A percentile compares a stretch with the other conserved stretches of the same genome.
Conservation (phyloP, 2,113 vertebrate genomes). For the Ivindomyrus marchei region DNA sequence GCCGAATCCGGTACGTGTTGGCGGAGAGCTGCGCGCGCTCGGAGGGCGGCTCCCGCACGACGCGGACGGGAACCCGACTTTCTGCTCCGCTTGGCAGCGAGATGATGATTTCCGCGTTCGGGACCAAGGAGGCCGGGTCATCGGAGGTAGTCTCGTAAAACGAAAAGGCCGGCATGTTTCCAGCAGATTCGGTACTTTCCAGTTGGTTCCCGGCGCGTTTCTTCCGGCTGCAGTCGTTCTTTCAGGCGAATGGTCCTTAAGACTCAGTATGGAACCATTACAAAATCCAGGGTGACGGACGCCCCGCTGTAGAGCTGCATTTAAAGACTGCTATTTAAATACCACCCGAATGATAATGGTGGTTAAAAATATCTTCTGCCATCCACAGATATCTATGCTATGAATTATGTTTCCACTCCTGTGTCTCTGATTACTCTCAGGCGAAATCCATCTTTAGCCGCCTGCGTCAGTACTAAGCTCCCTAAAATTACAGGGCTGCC, state of each 20-base stretch:
- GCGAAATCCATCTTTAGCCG: constrained; percentile 38
- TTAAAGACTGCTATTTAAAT: constrained; percentile 74
- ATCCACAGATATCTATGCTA: constrained; percentile 52
- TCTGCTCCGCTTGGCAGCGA: constrained; percentile 63
- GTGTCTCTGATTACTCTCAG: constrained; percentile 35
- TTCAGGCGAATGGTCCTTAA: not conserved
- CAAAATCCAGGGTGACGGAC: constrained; percentile 68
- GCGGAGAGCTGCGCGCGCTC: constrained; percentile 21
- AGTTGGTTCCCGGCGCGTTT: not conserved
- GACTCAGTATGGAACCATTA: not conserved
- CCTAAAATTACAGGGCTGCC: constrained; percentile 55
- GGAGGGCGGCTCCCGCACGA: constrained; percentile 40
- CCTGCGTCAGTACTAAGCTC: constrained; percentile 53
- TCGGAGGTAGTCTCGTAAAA: constrained; percentile 69
- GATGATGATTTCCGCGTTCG: constrained; percentile 66
- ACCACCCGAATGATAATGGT: constrained; percentile 54
- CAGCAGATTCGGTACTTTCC: constrained; percentile 34
- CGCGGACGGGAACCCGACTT: constrained; percentile 63
- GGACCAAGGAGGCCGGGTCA: constrained; percentile 62
- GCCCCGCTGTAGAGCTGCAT: constrained; percentile 86
- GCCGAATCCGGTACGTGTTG: not conserved
- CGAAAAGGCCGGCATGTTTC: constrained; percentile 81
- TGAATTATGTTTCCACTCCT: constrained; percentile 48
- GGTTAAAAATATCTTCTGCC: constrained; percentile 69
- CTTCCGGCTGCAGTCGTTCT: not conserved